Evolutionary conservation across 2,888 invertebrate genomes (phyloP).

Genomic region (Microdon myrmicae): DNA sequence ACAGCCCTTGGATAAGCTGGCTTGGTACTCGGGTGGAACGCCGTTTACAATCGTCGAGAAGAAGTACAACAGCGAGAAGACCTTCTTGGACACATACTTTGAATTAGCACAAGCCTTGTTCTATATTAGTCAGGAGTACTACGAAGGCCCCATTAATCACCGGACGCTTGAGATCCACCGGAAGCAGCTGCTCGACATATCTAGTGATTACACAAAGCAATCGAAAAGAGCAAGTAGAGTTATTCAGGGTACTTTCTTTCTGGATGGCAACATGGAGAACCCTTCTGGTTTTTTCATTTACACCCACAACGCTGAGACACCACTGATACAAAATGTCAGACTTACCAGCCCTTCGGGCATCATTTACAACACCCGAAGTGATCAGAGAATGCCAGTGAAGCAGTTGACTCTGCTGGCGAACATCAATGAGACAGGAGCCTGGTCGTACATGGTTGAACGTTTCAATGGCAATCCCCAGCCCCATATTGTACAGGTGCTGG

Average conservation of each 20-base stretch:
- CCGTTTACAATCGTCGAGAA: constrained; percentile 69
- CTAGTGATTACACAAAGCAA: constrained; percentile 28
- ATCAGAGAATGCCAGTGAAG: constrained; percentile 68
- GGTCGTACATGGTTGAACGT: constrained; percentile 72
- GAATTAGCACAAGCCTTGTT: constrained; percentile 68
- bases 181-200: constrained; percentile 51
- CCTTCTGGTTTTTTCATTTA: constrained; percentile 69
- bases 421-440: constrained; percentile 71
- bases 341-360: constrained; percentile 69
- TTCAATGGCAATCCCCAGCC: constrained; percentile 71
- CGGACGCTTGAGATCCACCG: constrained; percentile 62
- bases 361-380: constrained; percentile 67
- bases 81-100: constrained; percentile 70
- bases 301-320: constrained; percentile 69
- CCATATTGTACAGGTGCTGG: constrained; percentile 72
- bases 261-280: constrained; percentile 69
- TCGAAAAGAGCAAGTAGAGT: constrained; percentile 56
- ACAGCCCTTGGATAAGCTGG: constrained; percentile 67
- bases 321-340: constrained; percentile 68
- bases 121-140: constrained; percentile 67
- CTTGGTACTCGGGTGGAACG: constrained; percentile 65
- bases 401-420: constrained; percentile 68
- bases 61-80: constrained; percentile 69
- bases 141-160: constrained; percentile 64
- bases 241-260: constrained; percentile 69